Evolutionary conservation across 30 jellyfish, hydroid and myxozoan genomes (phyloP).

Genomic region (Chrysaora quinquecirrha): DNA sequence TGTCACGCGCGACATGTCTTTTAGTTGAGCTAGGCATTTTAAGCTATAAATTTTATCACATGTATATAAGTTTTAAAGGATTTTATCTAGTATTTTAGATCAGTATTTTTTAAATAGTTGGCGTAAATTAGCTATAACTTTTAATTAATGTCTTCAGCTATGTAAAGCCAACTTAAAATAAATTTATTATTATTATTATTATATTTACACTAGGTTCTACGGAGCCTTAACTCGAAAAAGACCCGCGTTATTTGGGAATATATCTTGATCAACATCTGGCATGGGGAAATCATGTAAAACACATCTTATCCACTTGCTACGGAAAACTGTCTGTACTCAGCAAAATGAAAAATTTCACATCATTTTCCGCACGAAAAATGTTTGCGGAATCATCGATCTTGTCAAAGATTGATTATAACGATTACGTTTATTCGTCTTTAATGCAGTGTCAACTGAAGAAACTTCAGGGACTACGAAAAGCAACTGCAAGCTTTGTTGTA

Average conservation of each 20-base stretch:
- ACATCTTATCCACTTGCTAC: too few relatives aligned
- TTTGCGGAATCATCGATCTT: constrained; percentile 49
- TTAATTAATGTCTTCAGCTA: too few relatives aligned
- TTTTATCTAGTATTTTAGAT: too few relatives aligned
- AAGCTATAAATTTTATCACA: too few relatives aligned
- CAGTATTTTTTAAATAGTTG: too few relatives aligned
- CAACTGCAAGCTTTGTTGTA: constrained; percentile 55
- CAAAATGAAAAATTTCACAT: constrained; percentile 26
- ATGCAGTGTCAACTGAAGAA: constrained; percentile 52
- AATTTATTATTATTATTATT: too few relatives aligned
- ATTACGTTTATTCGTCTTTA: constrained; percentile 24
- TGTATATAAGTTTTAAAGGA: too few relatives aligned
- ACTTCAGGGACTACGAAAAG: constrained; percentile 43
- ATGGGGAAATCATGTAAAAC: constrained; percentile 53
- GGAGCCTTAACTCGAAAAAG: constrained; percentile 59
- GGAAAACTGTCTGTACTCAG: constrained; percentile 42
- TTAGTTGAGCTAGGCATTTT: too few relatives aligned
- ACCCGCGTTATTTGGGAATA: constrained; percentile 50
- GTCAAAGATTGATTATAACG: constrained; percentile 38
- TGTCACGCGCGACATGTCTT: too few relatives aligned
- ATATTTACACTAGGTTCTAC: constrained; percentile 48
- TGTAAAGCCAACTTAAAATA: too few relatives aligned
- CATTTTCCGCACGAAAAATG: constrained; percentile 21
- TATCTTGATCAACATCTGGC: constrained; percentile 50
- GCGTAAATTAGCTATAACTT: too few relatives aligned